A percentile compares a stretch with the other conserved stretches of the same genome.
phyloP scores from a whole-genome alignment of 2,797 vertebrate species.

The Argya squamiceps region DNA sequence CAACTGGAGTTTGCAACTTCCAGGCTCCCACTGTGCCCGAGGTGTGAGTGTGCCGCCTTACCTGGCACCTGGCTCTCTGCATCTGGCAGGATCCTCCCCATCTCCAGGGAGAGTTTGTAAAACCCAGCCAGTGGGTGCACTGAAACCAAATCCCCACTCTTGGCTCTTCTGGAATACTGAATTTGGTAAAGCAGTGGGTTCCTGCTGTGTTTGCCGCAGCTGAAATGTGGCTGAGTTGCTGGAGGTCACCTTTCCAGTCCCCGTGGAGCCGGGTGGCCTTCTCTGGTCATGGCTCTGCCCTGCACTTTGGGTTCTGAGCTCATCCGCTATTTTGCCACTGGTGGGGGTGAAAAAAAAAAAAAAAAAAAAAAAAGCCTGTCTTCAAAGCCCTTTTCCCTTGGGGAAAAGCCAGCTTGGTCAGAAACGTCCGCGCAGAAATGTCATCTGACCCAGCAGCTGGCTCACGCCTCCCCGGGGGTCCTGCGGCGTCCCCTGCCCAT shows the following conservation, averaged over 20 bases:
- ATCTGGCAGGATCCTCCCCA: fast-evolving
- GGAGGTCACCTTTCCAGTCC: background rate
- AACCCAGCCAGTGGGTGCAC: background rate
- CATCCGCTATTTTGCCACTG: background rate
- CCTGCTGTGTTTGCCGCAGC: background rate
- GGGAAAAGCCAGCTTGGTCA: background rate
- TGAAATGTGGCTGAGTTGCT: background rate
- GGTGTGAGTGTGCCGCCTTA: background rate
- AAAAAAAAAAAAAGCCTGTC: background rate
- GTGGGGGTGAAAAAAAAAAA: fast-evolving
- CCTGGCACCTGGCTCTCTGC: background rate
- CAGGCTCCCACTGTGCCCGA: background rate
- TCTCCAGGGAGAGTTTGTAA: background rate
- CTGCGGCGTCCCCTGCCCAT: background rate
- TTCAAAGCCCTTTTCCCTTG: background rate
- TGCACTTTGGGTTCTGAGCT: background rate
- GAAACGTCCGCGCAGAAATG: background rate
- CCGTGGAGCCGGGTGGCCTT: background rate
- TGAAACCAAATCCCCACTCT: background rate
- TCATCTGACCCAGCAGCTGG: background rate
- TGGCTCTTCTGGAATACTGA: background rate
- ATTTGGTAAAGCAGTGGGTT: background rate
- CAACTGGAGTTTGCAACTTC: background rate
- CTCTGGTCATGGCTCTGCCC: background rate
- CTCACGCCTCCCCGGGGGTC: background rate